Evolutionary conservation across 2,113 vertebrate genomes (phyloP), one percentile per base, ranked within the genome.

Genomic region (Callorhinus ursinus): DNA sequence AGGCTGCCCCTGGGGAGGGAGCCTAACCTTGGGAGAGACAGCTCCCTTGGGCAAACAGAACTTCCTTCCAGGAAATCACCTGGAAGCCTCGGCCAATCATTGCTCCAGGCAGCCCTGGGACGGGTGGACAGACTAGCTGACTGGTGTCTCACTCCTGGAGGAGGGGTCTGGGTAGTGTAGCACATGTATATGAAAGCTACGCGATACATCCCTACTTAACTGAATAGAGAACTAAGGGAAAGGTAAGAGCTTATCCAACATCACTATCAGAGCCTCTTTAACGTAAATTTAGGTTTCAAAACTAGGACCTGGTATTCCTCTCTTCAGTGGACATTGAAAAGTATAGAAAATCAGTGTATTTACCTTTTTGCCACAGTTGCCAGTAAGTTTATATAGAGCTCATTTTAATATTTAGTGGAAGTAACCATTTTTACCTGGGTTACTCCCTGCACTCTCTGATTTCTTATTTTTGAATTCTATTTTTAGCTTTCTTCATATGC

Each of bases 401-500:
- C 79, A 31, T 79, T 89, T 82, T 77, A 71, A 76, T 59, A 65
- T 42, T 85, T 28, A 88, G 71, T 7, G 55, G 9, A 36, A 79
- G 46, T 49, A 93, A 90, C 26, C 26, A 3, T 74, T 88, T 95
- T 80, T 80, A 88, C 39, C 22, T 46, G 9, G 24, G 53, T 95
- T 81, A 81, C 6, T 57, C 59, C 49, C 79, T 86, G 36, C 26
- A 89, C 82, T 82, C 36, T 46, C 51, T 18, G 63, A 80, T 28
- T 92, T 79, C 72, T 57, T 53, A 71, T 72, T 80, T 85, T 63
- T 77, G 88, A 42, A 90, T 71, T 67, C 79, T 96, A 76, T 74
- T 69, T 88, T 91, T 87, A 84, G 88, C 51, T 89, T 94, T 86
- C 88, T 95, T 59, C 36, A 59, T 76, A 51, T 71, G 79, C 21